Percentiles rank a stretch among this genome's conserved stretches.
Conservation (phyloP, 2,113 vertebrate species). For the Chionodraco myersi region DNA sequence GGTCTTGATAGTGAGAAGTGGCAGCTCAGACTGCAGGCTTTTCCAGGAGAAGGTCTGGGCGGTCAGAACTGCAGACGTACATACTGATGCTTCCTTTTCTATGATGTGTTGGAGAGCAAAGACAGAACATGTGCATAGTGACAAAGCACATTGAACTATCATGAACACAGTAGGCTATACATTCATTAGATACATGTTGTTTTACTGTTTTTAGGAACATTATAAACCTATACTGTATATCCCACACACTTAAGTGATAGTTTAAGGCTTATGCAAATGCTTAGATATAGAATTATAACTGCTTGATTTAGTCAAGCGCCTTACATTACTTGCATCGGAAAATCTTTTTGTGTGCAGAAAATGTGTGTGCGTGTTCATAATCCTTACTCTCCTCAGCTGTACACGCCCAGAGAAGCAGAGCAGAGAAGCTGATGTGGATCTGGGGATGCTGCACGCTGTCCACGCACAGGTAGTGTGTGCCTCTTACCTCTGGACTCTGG, state of each 20-base stretch:
- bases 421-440: constrained; percentile 92
- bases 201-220: neutral
- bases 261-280: neutral
- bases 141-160: neutral
- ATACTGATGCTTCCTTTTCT: constrained; percentile 60
- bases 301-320: too few relatives aligned
- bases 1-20: constrained; percentile 86
- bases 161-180: neutral
- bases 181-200: neutral
- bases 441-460: constrained; percentile 88
- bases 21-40: constrained; percentile 75
- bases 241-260: neutral
- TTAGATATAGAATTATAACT: neutral
- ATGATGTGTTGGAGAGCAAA: neutral
- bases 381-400: constrained; percentile 78
- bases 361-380: constrained; percentile 10
- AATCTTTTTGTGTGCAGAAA: constrained; percentile 12
- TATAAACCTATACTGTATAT: neutral
- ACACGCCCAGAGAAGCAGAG: constrained; percentile 85
- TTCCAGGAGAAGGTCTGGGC: constrained; percentile 87
- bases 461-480: constrained; percentile 87
- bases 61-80: constrained; percentile 79
- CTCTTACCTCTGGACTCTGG: constrained; percentile 83
- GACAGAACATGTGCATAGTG: constrained; percentile 14
- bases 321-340: neutral